phyloP scores from a whole-genome alignment of 2,113 vertebrate species.

The Cacatua alba region DNA sequence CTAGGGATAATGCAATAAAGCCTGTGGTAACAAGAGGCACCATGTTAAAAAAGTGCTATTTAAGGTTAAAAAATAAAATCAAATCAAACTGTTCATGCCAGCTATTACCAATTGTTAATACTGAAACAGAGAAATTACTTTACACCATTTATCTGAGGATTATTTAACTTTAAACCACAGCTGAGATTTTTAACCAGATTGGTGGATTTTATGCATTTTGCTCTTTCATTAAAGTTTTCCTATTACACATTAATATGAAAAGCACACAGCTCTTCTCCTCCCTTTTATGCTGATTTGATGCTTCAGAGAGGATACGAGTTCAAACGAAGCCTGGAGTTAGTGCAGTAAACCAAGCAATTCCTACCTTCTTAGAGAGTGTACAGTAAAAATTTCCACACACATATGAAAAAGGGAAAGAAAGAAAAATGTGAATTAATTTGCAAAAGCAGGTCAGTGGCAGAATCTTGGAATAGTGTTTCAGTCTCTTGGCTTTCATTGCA shows the following conservation, averaged over 20 bases:
- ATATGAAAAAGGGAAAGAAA: not conserved
- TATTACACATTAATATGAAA: not conserved
- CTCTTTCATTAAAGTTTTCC: not conserved
- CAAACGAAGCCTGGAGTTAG: not conserved
- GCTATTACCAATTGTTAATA: not conserved
- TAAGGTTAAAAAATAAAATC: not conserved
- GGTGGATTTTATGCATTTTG: not conserved
- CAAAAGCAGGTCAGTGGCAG: slow-evolving; percentile 31
- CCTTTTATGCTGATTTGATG: not conserved
- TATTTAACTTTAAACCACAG: not conserved
- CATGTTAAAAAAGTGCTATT: not conserved
- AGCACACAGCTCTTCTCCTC: not conserved
- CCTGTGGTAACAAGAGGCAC: not conserved
- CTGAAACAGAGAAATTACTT: not conserved
- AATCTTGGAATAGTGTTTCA: not conserved
- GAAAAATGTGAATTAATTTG: not conserved
- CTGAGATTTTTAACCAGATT: not conserved
- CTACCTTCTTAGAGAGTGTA: not conserved
- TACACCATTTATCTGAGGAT: not conserved
- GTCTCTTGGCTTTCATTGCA: not conserved
- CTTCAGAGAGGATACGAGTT: not conserved
- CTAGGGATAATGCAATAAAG: not conserved
- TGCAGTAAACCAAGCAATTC: not conserved
- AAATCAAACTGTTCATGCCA: not conserved
- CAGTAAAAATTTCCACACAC: not conserved